Conservation (phyloP, 2,888 invertebrate genomes). For the Stenurella melanura region DNA sequence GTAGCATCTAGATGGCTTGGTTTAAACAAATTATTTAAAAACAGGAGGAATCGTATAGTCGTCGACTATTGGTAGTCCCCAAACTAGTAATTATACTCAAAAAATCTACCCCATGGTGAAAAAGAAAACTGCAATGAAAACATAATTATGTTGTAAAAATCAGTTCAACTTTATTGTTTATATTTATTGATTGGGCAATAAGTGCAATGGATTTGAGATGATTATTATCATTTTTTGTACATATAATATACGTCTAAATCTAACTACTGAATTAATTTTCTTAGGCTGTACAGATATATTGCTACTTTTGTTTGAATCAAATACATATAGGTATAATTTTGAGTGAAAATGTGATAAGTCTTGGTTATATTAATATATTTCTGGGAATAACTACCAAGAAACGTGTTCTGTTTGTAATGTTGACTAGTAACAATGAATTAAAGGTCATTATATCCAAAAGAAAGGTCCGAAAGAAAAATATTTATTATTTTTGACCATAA, state of each 20-base stretch:
- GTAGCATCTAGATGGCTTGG: not conserved
- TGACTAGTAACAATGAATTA: too few species aligned
- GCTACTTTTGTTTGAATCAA: constrained; percentile 1
- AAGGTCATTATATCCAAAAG: too few species aligned
- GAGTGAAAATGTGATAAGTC: not conserved
- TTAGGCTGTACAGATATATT: not conserved
- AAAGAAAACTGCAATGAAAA: not conserved
- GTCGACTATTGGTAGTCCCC: not conserved
- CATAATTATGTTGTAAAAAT: not conserved
- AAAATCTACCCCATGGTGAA: not conserved
- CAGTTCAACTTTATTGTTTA: not conserved
- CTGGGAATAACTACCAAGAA: not conserved
- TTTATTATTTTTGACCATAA: too few species aligned
- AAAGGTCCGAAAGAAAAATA: too few species aligned
- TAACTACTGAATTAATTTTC: too few species aligned
- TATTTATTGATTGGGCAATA: not conserved
- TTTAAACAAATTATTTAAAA: not conserved
- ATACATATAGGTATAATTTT: constrained; percentile 7
- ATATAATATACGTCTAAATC: too few species aligned
- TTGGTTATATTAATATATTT: not conserved
- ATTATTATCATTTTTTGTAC: not conserved
- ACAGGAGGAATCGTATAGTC: not conserved
- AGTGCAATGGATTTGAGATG: not conserved
- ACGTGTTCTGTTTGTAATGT: not conserved
- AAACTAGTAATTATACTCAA: not conserved